phyloP scores from a whole-genome alignment of 1,140 invertebrate species.

The Mya arenaria region DNA sequence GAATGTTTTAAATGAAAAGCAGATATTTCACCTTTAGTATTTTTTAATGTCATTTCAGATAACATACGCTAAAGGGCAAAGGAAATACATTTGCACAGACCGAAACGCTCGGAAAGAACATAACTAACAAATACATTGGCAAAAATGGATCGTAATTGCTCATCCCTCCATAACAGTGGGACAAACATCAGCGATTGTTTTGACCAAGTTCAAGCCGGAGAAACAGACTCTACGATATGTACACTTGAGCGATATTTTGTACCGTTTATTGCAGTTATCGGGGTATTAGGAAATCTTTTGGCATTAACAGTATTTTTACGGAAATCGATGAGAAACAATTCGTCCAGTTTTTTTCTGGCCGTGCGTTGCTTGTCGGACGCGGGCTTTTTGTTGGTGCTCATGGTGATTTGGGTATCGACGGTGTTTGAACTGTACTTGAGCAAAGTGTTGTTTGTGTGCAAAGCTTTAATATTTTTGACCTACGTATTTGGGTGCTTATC shows the following conservation, averaged over 20 bases:
- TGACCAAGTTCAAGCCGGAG: too few species aligned
- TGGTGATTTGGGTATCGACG: slow-evolving; percentile 82
- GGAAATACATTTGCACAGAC: too few species aligned
- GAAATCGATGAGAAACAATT: slow-evolving; percentile 52
- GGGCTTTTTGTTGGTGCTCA: slow-evolving; percentile 61
- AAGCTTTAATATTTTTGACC: slow-evolving; percentile 73
- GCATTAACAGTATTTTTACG: slow-evolving; percentile 60
- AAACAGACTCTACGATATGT: too few species aligned
- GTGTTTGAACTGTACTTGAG: slow-evolving; percentile 79
- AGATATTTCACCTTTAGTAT: too few species aligned
- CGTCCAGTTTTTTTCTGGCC: slow-evolving; percentile 68
- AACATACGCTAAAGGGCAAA: too few species aligned
- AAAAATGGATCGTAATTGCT: too few species aligned
- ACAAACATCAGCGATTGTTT: too few species aligned
- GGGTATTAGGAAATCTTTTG: slow-evolving; percentile 63
- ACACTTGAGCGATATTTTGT: slow-evolving; percentile 34
- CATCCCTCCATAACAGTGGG: too few species aligned
- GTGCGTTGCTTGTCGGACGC: slow-evolving; percentile 63
- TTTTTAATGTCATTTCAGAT: too few species aligned
- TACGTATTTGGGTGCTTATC: slow-evolving; percentile 77
- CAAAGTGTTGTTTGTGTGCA: slow-evolving; percentile 70
- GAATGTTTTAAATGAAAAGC: too few species aligned
- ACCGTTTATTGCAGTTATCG: slow-evolving; percentile 61
- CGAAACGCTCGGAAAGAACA: too few species aligned
- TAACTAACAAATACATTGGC: too few species aligned